These are phyloP conservation scores for Pristionchus mayeri DNA, from an alignment of 2,888 invertebrate species.

Conservation along the genomic window DNA sequence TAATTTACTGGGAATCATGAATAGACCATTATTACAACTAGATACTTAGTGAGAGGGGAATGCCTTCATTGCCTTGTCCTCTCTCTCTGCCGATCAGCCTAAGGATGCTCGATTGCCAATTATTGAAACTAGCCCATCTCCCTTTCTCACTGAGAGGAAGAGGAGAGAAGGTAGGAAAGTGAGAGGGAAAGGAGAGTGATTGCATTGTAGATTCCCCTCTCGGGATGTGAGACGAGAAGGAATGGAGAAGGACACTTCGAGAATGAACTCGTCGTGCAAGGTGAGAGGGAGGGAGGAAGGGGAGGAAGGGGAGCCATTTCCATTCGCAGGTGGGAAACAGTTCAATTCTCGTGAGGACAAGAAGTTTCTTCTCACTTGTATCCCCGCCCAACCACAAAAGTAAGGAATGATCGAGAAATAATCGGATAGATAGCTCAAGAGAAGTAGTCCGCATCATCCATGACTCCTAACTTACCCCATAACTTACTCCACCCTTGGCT, in stretches of 20 bases:
- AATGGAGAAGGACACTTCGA: slow-evolving; percentile 73
- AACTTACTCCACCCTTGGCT: neutral
- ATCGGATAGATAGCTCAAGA: neutral
- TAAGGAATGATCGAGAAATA: slow-evolving; percentile 2
- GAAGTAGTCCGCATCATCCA: too few species aligned
- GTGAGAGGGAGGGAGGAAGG: slow-evolving; percentile 43
- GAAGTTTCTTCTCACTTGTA: slow-evolving; percentile 69
- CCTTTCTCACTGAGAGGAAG: neutral
- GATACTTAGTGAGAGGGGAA: slow-evolving; percentile 1
- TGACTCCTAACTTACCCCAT: neutral
- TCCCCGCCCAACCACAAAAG: slow-evolving; percentile 64
- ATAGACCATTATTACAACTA: slow-evolving; percentile 21
- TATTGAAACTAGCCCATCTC: slow-evolving; percentile 30
- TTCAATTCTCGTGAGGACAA: slow-evolving; percentile 66
- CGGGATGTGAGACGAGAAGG: slow-evolving; percentile 71
- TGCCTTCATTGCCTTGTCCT: neutral
- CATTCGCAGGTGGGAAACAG: neutral
- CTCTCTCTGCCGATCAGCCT: slow-evolving; percentile 4
- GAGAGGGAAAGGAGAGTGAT: neutral
- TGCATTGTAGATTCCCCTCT: slow-evolving; percentile 69
- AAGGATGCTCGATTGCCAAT: neutral
- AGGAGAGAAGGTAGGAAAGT: neutral
- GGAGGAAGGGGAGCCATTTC: neutral
- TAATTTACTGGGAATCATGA: slow-evolving; percentile 15
- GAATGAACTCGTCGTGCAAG: slow-evolving; percentile 73